Percentiles rank a stretch among this genome's conserved stretches.
Conservation (phyloP, 2,888 invertebrate species). For the Biston stratarius region DNA sequence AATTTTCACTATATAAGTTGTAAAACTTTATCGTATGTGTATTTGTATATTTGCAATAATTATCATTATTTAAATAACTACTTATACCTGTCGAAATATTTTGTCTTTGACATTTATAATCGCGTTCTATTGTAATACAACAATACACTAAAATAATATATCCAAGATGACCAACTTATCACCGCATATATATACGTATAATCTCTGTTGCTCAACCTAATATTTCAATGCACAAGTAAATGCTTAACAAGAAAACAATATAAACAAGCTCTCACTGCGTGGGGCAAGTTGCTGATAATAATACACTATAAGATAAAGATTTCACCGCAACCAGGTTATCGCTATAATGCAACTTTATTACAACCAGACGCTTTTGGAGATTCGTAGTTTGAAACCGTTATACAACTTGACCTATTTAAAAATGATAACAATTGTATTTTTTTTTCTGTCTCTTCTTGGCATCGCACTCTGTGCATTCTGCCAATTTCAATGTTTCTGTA, state of each 20-base stretch:
- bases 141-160: neutral
- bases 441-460: too few relatives aligned
- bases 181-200: neutral
- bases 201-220: neutral
- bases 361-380: constrained; percentile 17
- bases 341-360: constrained; percentile 36
- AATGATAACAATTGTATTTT: too few relatives aligned
- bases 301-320: constrained; percentile 44
- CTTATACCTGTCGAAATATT: neutral
- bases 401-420: neutral
- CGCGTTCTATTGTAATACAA: constrained; percentile 1
- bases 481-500: too few relatives aligned
- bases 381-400: constrained; percentile 3
- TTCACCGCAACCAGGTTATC: constrained; percentile 45
- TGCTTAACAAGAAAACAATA: constrained; percentile 8
- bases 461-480: too few relatives aligned
- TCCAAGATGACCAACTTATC: neutral
- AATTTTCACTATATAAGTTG: too few relatives aligned
- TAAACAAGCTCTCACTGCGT: constrained; percentile 10
- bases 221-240: neutral
- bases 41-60: neutral
- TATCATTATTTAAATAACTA: neutral
- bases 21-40: neutral
- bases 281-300: constrained; percentile 43
- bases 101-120: neutral